Evolutionary conservation across 2,797 vertebrate genomes (phyloP).

Genomic region (Cirrhinus mrigala): DNA sequence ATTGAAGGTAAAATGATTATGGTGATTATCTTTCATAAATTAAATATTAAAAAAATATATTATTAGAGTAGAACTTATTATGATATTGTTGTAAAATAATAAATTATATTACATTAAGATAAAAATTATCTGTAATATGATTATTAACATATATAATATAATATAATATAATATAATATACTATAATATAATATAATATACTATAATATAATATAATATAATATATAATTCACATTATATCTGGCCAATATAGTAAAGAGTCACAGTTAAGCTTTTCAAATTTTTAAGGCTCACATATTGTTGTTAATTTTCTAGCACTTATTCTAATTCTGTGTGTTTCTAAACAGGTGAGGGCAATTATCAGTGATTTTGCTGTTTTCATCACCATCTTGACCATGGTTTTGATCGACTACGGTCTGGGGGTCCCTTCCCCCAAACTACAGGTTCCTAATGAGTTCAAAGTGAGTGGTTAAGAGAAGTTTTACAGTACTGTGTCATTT

Average conservation of each 20-base stretch:
- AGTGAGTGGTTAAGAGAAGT: slow-evolving; percentile 74
- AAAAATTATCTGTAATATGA: no score
- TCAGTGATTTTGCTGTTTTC: slow-evolving; percentile 99
- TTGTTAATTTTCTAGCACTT: neutral
- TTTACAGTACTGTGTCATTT: neutral
- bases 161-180: neutral
- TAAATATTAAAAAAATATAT: no score
- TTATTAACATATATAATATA: no score
- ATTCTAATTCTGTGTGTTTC: neutral
- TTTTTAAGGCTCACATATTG: neutral
- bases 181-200: neutral
- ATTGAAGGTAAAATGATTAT: no score
- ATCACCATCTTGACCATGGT: slow-evolving; percentile 97
- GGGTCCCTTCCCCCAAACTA: slow-evolving; percentile 94
- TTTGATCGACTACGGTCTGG: slow-evolving; percentile 89
- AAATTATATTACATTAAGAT: no score
- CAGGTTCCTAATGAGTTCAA: slow-evolving; percentile 97
- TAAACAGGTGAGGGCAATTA: slow-evolving; percentile 89
- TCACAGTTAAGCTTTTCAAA: neutral
- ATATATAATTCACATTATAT: neutral
- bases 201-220: no score
- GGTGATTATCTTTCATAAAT: no score
- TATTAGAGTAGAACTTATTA: no score
- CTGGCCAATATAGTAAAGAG: slow-evolving; percentile 2
- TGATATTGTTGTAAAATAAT: no score